Percentiles rank a stretch among this genome's conserved stretches.
phyloP scores from a whole-genome alignment of 1,140 invertebrate genomes.

The Pararge aegeria region DNA sequence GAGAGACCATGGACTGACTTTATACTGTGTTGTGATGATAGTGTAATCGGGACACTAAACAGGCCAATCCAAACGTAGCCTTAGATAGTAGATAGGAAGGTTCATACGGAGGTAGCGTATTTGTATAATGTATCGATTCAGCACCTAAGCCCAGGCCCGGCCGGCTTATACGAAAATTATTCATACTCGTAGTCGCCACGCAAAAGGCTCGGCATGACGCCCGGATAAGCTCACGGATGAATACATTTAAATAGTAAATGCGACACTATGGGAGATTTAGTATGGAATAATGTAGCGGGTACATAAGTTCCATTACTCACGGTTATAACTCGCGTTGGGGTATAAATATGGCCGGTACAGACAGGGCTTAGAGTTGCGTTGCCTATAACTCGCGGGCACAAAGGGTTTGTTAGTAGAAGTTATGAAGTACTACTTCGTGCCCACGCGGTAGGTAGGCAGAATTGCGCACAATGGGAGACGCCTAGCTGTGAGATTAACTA shows the following conservation, averaged over 20 bases:
- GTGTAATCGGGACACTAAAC: too few species aligned
- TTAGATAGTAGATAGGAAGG: background rate
- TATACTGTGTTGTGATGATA: too few species aligned
- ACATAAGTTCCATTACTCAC: constrained; percentile 72
- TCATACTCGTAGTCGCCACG: constrained; percentile 50
- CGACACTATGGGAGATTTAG: constrained; percentile 68
- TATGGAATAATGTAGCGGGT: constrained; percentile 65
- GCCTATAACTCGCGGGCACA: constrained; percentile 57
- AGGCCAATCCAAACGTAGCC: too few species aligned
- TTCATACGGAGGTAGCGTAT: background rate
- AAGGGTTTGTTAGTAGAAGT: constrained; percentile 74
- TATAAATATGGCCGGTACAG: constrained; percentile 65
- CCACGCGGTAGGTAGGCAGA: constrained; percentile 37
- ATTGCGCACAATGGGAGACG: constrained; percentile 17
- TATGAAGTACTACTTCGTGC: constrained; percentile 61
- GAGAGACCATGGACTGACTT: too few species aligned
- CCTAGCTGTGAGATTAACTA: constrained; percentile 22
- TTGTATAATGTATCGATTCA: constrained; percentile 3
- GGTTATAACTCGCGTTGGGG: constrained; percentile 60
- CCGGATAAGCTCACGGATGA: constrained; percentile 68
- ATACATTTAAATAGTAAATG: constrained; percentile 78
- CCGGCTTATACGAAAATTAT: constrained; percentile 60
- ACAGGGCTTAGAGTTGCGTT: constrained; percentile 58
- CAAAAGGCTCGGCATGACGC: constrained; percentile 69
- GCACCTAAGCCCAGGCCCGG: constrained; percentile 15